Conservation (phyloP, 2,797 vertebrate genomes). For the Chrosomus eos region DNA sequence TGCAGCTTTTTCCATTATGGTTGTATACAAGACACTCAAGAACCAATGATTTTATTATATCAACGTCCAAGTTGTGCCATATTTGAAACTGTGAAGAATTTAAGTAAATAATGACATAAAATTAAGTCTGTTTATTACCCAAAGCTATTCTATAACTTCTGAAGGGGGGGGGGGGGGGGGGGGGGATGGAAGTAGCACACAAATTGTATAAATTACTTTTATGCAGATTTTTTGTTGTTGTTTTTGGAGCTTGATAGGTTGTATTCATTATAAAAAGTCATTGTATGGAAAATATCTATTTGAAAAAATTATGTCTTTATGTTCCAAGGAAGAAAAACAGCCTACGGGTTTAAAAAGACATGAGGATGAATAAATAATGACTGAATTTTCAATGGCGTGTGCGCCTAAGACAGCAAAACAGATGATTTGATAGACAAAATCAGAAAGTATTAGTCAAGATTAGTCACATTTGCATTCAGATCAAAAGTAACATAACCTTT, state of each 20-base stretch:
- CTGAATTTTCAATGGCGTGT: slow-evolving; percentile 8
- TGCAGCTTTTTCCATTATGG: not conserved
- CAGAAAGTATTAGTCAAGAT: slow-evolving; percentile 60
- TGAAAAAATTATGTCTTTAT: not conserved
- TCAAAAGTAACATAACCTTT: slow-evolving; percentile 70
- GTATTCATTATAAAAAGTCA: not conserved
- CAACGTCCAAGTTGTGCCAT: not conserved
- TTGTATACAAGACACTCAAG: not conserved
- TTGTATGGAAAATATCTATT: not conserved
- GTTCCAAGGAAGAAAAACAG: not conserved
- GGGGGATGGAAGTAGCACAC: too few species aligned
- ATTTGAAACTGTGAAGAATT: not conserved
- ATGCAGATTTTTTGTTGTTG: not conserved
- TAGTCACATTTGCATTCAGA: slow-evolving; percentile 70
- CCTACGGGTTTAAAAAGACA: not conserved
- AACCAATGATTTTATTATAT: not conserved
- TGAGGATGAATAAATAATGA: slow-evolving; percentile 9
- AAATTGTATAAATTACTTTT: not conserved
- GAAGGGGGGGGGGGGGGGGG: not conserved
- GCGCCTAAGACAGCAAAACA: slow-evolving; percentile 6
- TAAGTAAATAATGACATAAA: not conserved
- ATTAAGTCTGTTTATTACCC: not conserved
- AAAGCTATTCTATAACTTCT: not conserved
- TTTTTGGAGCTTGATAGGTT: not conserved
- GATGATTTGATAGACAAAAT: slow-evolving; percentile 61